Percentiles rank a stretch among this genome's conserved stretches.
These are phyloP conservation scores for Pogonocichla stellata DNA, from an alignment of 2,113 vertebrate genomes.

Conservation along the genomic window DNA sequence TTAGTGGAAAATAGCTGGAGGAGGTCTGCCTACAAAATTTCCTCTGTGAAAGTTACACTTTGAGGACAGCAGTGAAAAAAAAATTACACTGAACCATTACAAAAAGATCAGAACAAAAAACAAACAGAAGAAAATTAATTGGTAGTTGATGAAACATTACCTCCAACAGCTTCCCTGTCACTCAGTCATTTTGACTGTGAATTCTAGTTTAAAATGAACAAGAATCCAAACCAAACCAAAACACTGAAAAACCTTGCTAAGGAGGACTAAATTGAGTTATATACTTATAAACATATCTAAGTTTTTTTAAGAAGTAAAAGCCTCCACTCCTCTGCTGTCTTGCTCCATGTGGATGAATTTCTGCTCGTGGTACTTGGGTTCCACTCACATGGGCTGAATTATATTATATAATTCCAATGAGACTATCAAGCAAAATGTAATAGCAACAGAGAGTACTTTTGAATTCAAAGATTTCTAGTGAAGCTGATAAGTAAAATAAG, in stretches of 20 bases:
- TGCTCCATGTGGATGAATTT: background rate
- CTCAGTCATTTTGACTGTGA: background rate
- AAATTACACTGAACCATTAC: background rate
- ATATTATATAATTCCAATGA: background rate
- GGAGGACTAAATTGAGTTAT: background rate
- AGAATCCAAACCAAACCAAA: fast-evolving
- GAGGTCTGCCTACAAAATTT: background rate
- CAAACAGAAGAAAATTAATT: background rate
- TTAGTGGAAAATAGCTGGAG: background rate
- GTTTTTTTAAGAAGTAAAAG: background rate
- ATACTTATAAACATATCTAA: background rate
- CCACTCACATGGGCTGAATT: background rate
- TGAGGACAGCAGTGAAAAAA: background rate
- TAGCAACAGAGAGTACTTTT: background rate
- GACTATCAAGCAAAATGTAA: background rate
- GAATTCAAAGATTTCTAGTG: background rate
- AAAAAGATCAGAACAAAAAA: background rate
- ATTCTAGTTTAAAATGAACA: background rate
- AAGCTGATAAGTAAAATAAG: background rate
- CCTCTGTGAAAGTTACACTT: background rate
- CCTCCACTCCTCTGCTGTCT: background rate
- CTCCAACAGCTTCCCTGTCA: background rate
- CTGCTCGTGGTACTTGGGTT: background rate
- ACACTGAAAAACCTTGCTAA: background rate
- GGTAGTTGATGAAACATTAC: background rate